A percentile compares a stretch with the other conserved stretches of the same genome.
Conservation (phyloP, 1,140 invertebrate species). For the Antheraea pernyi region DNA sequence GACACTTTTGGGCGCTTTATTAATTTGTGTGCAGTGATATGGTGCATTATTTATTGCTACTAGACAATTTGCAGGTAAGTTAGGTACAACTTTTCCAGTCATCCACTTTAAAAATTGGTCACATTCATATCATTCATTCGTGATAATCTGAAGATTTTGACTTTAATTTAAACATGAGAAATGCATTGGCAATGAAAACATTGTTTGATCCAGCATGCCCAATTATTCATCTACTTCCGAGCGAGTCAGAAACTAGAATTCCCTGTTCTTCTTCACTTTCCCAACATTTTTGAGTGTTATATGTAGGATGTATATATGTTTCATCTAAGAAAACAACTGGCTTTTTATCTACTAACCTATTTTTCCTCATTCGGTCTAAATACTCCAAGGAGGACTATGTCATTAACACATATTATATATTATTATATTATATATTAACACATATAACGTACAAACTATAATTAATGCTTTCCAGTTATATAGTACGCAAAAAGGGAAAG, state of each 20-base stretch:
- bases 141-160: constrained; percentile 25
- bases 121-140: constrained; percentile 34
- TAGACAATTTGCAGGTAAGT: constrained; percentile 10
- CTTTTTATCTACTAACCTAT: constrained; percentile 23
- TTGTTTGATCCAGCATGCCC: constrained; percentile 16
- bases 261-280: constrained; percentile 26
- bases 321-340: constrained; percentile 29
- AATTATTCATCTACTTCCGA: constrained; percentile 16
- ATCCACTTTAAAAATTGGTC: constrained; percentile 21
- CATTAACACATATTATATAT: too few species aligned
- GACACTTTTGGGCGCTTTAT: constrained; percentile 16
- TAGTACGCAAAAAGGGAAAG: too few species aligned
- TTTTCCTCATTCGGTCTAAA: constrained; percentile 24
- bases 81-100: constrained; percentile 12
- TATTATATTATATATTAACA: too few species aligned
- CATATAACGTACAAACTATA: too few species aligned
- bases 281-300: constrained; percentile 23
- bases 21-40: constrained; percentile 12
- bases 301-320: constrained; percentile 30
- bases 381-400: too few species aligned
- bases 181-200: constrained; percentile 13
- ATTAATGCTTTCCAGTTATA: too few species aligned
- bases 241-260: constrained; percentile 17
- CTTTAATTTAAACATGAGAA: constrained; percentile 16
- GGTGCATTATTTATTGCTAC: constrained; percentile 14